These are phyloP conservation scores for Callipepla californica DNA, from an alignment of 2,113 vertebrate species.

Conservation along the genomic window DNA sequence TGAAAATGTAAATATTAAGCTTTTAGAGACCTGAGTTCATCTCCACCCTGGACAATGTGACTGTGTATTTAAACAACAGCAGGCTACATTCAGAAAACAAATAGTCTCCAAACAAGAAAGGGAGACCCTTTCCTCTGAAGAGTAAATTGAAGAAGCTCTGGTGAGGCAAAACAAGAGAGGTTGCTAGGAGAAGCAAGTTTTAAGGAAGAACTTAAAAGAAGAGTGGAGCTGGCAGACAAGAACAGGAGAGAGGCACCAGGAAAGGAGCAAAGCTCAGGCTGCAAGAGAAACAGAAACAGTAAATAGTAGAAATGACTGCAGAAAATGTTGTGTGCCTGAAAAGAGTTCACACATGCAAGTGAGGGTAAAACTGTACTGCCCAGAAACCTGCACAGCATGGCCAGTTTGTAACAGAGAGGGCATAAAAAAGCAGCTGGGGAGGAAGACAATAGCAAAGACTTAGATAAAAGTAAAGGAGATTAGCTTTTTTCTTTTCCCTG, in stretches of 20 bases:
- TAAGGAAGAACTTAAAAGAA: slow-evolving; percentile 59
- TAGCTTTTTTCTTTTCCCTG: neutral
- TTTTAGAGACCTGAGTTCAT: slow-evolving; percentile 49
- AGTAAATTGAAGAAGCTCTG: slow-evolving; percentile 11
- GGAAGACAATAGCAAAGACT: neutral
- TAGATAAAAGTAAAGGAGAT: neutral
- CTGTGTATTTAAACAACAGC: slow-evolving; percentile 30
- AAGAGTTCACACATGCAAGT: neutral
- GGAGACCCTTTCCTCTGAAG: neutral
- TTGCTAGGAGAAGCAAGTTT: slow-evolving; percentile 58
- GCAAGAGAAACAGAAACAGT: neutral
- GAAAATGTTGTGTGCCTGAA: neutral
- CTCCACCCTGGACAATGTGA: slow-evolving; percentile 41
- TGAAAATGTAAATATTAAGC: slow-evolving; percentile 51
- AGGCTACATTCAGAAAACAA: slow-evolving; percentile 49
- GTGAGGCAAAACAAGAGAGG: slow-evolving; percentile 42
- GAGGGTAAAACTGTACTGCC: neutral
- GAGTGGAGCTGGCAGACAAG: slow-evolving; percentile 41
- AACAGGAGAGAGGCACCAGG: slow-evolving; percentile 27
- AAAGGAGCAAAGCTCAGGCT: slow-evolving; percentile 24
- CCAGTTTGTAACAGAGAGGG: neutral
- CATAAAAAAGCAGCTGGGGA: neutral
- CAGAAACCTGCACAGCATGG: neutral
- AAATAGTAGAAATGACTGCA: neutral
- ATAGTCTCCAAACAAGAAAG: slow-evolving; percentile 34